phyloP scores from a whole-genome alignment of 2,888 invertebrate genomes.

The Julus scanicus region DNA sequence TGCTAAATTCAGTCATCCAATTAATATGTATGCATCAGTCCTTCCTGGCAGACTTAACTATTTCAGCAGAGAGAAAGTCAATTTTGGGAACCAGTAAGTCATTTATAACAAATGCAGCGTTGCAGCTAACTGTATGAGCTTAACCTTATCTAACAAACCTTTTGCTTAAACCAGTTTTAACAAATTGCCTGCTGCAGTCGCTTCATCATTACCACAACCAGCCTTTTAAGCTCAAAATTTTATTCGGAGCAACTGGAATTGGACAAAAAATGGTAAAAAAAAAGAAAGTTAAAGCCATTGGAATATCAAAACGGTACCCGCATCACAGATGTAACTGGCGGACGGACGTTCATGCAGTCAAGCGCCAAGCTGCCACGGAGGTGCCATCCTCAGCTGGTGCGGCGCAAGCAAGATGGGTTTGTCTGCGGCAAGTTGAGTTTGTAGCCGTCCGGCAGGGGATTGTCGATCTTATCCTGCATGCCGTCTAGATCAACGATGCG shows the following conservation, averaged over 20 bases:
- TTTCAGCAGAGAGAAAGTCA: too few species aligned
- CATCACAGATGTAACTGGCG: not conserved
- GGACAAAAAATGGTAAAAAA: not conserved
- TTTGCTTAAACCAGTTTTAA: too few species aligned
- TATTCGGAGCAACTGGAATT: not conserved
- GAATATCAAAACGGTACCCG: slow-evolving; percentile 20
- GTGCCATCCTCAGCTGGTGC: slow-evolving; percentile 41
- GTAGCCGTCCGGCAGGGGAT: slow-evolving; percentile 65
- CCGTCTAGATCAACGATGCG: slow-evolving; percentile 62
- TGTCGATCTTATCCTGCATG: slow-evolving; percentile 63
- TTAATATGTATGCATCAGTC: too few species aligned
- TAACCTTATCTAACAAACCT: too few species aligned
- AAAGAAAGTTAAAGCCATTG: not conserved
- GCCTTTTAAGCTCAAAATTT: not conserved
- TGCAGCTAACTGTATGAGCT: too few species aligned
- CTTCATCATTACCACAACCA: not conserved
- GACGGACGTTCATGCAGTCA: not conserved
- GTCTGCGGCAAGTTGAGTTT: slow-evolving; percentile 59
- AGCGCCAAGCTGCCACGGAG: not conserved
- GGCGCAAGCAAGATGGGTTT: not conserved
- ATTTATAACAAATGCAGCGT: too few species aligned
- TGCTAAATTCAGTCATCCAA: too few species aligned
- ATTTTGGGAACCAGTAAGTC: too few species aligned
- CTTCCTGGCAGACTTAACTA: too few species aligned
- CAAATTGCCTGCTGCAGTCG: too few species aligned